Conservation (phyloP, 2,113 vertebrate species). For the Oreochromis spilurus region DNA sequence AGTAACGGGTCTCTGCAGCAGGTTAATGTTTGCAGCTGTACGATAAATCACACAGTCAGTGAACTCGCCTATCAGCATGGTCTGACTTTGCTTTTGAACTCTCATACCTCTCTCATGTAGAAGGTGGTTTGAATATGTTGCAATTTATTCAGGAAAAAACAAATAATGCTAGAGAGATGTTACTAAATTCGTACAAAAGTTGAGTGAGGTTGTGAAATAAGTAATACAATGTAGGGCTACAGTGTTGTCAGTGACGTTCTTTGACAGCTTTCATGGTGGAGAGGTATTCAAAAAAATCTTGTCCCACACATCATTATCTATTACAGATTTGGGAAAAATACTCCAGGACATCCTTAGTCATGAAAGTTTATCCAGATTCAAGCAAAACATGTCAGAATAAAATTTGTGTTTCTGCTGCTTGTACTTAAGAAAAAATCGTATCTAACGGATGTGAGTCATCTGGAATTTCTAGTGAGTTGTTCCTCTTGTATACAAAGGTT, state of each 20-base stretch:
- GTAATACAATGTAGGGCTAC: rapidly evolving
- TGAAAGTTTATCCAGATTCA: neutral
- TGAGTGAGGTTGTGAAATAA: neutral
- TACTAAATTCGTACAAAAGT: neutral
- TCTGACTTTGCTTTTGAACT: neutral
- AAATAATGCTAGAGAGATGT: neutral
- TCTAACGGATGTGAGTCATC: neutral
- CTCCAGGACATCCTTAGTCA: neutral
- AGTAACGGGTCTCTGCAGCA: neutral
- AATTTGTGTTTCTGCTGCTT: neutral
- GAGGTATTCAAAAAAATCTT: neutral
- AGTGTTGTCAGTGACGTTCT: neutral
- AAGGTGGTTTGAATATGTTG: neutral
- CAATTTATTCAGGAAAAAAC: neutral
- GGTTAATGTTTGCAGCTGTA: neutral
- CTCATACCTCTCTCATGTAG: neutral
- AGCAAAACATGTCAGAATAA: neutral
- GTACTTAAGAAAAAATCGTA: neutral
- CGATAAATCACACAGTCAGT: neutral
- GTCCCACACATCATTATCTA: neutral
- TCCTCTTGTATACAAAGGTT: neutral
- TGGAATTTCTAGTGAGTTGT: neutral
- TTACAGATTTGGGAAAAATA: neutral
- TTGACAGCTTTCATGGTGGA: neutral
- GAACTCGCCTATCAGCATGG: neutral